Conservation (phyloP, 2,113 vertebrate genomes). For the Ptilorrhoa leucosticta region DNA sequence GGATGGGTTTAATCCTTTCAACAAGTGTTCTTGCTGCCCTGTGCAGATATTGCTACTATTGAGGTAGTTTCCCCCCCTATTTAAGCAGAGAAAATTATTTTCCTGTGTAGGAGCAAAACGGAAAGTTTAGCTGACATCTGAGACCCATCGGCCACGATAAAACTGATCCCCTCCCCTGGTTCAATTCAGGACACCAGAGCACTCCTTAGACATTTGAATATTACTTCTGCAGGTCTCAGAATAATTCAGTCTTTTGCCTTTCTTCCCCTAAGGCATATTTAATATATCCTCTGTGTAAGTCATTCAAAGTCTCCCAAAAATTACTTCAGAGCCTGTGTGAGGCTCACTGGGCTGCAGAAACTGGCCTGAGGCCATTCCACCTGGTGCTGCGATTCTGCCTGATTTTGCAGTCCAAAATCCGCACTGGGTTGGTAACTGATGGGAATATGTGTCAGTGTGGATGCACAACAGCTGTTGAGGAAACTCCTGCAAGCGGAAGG, state of each 20-base stretch:
- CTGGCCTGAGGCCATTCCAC: background rate
- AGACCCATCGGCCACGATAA: background rate
- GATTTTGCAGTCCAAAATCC: background rate
- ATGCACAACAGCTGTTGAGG: background rate
- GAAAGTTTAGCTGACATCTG: background rate
- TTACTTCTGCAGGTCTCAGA: background rate
- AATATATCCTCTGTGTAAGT: background rate
- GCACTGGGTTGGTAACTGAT: background rate
- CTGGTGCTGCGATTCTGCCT: background rate
- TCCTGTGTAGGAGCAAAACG: background rate
- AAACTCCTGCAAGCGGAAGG: background rate
- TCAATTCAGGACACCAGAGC: background rate
- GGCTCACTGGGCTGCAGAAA: background rate
- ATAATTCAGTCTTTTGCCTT: background rate
- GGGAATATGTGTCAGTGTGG: background rate
- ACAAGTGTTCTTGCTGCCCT: background rate
- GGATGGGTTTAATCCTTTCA: background rate
- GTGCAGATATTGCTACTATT: background rate
- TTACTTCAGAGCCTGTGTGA: background rate
- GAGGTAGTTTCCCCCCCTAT: background rate
- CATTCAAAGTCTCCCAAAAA: background rate
- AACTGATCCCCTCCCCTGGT: background rate
- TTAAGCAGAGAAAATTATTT: background rate
- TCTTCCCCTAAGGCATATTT: background rate
- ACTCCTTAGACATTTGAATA: background rate